These are phyloP conservation scores for Luscinia megarhynchos DNA, from an alignment of 2,797 vertebrate genomes.

Conservation along the genomic window DNA sequence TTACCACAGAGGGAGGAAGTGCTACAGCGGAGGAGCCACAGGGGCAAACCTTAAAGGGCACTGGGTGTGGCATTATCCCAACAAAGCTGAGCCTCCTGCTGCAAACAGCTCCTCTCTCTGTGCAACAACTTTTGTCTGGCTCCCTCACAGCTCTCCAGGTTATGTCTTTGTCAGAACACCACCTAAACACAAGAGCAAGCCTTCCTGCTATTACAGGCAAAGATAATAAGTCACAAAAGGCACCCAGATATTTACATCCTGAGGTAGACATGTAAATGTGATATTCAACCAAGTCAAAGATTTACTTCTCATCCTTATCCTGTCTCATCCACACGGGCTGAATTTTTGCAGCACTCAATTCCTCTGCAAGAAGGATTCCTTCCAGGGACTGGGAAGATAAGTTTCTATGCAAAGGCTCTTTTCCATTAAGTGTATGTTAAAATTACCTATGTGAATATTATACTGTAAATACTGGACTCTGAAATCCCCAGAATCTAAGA, in stretches of 20 bases:
- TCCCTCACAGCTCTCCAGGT: not conserved
- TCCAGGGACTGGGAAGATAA: not conserved
- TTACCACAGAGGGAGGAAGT: not conserved
- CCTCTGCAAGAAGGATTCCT: not conserved
- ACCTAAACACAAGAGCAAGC: not conserved
- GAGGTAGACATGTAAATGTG: fast-evolving
- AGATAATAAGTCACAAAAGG: not conserved
- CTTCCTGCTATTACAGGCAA: not conserved
- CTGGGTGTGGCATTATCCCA: not conserved
- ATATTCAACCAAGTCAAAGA: not conserved
- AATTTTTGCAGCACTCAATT: not conserved
- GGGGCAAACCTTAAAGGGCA: not conserved
- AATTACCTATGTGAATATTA: not conserved
- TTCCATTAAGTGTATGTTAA: not conserved
- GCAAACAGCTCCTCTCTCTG: not conserved
- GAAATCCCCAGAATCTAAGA: not conserved
- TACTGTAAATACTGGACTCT: not conserved
- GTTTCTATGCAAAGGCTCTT: not conserved
- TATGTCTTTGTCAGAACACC: not conserved
- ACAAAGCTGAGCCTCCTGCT: not conserved
- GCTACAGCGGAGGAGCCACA: not conserved
- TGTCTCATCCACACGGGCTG: not conserved
- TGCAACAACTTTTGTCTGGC: not conserved
- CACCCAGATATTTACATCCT: not conserved
- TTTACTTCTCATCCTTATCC: not conserved